A percentile compares a stretch with the other conserved stretches of the same genome.
Evolutionary conservation across 2,888 invertebrate genomes (phyloP).

Genomic region (Caenorhabditis zanzibari): DNA sequence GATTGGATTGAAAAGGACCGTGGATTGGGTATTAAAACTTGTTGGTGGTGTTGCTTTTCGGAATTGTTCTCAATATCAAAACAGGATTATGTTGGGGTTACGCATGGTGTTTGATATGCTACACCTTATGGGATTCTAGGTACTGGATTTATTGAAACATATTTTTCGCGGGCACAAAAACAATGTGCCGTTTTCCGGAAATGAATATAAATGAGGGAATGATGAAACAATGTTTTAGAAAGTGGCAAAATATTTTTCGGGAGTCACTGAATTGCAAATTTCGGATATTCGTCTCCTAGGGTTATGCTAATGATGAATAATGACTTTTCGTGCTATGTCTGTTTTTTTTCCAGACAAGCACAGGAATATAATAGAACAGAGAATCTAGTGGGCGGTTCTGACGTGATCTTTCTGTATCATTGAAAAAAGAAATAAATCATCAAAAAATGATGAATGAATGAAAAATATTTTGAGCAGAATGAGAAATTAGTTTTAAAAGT

Average conservation of each 20-base stretch:
- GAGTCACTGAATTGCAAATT: slow-evolving; percentile 28
- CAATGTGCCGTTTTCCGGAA: slow-evolving; percentile 5
- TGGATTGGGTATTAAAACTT: slow-evolving; percentile 14
- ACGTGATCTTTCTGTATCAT: slow-evolving; percentile 21
- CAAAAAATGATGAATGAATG: background rate
- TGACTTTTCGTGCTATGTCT: slow-evolving; percentile 31
- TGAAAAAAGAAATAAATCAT: slow-evolving; percentile 6
- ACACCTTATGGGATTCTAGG: slow-evolving; percentile 2
- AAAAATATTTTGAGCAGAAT: slow-evolving; percentile 17
- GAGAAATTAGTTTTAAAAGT: background rate
- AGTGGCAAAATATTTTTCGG: slow-evolving; percentile 26
- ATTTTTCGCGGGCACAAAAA: background rate
- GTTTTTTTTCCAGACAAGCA: slow-evolving; percentile 6
- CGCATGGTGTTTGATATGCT: slow-evolving; percentile 22
- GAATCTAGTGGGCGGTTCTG: slow-evolving; percentile 24
- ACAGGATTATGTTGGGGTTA: slow-evolving; percentile 20
- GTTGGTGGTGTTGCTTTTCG: background rate
- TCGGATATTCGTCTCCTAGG: slow-evolving; percentile 20
- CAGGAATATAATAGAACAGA: background rate
- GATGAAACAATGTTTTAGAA: slow-evolving; percentile 19
- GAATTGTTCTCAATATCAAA: slow-evolving; percentile 23
- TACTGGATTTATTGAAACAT: slow-evolving; percentile 12
- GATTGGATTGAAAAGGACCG: slow-evolving; percentile 18
- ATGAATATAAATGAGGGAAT: slow-evolving; percentile 36
- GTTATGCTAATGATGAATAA: slow-evolving; percentile 39